Evolutionary conservation across 2,797 vertebrate species (phyloP), one percentile per base, ranked within the genome.

Genomic region (Sebastes iracundus): DNA sequence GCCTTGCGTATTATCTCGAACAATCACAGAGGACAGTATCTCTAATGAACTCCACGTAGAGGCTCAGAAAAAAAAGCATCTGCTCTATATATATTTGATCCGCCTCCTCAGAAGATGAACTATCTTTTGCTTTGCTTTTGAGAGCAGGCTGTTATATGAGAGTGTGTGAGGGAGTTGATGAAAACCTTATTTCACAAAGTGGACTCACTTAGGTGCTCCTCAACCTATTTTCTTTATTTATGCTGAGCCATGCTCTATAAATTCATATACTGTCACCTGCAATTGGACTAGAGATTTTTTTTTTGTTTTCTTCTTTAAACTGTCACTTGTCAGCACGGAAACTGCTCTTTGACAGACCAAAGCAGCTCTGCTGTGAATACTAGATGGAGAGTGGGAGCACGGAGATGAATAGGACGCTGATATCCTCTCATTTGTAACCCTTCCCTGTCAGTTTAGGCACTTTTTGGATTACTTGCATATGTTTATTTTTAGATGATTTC

Each of bases 141-240:
- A 86, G 87, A 83, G 61, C 65, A 70, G 83, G 81, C 91, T 91
- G 91, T 96, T 95, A 90, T 94, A 93, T 91, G 81, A 80, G 89
- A 91, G 90, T 91, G 5, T 14, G 33, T 64, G 20, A 93, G 91
- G 90, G 67, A 79, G 93, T 94, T 92, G 87, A 94, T 94, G 92
- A 93, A 94, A 96, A 93, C 53, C 95, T 92, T 95, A 90, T 95
- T 94, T 95, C 91, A 87, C 93, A 94, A 95, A 86, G 94, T 93
- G 92, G 90, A 94, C 90, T 93, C 81, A 89, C 91, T 72, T 86
- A 83, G 52, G 42, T 74, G 86, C 91, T 92, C 93, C 55, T 77
- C 77, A 77, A 69, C 28, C 75, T 32, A 16, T 49, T 87, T 90
- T 94, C 92, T 95, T 60, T 55, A 28, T 96, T 94, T 93, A 95